phyloP scores from a whole-genome alignment of 2,113 vertebrate genomes.

The Corvus cornix region DNA sequence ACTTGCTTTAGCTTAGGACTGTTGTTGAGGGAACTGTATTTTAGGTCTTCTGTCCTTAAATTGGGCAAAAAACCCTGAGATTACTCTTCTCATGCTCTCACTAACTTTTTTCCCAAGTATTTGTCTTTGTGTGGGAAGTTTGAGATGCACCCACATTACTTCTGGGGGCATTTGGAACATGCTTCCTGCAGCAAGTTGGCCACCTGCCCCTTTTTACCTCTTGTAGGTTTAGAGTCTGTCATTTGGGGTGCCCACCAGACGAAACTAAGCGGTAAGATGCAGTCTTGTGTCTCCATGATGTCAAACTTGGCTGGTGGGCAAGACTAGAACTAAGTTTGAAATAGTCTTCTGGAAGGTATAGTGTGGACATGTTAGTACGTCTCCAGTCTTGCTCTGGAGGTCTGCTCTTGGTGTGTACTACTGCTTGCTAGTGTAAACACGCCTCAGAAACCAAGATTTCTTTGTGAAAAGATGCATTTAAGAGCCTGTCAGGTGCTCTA shows the following conservation, averaged over 20 bases:
- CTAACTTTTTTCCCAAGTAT: neutral
- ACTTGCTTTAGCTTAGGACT: neutral
- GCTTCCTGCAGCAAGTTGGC: accelerated
- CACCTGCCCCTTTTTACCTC: neutral
- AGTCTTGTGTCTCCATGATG: neutral
- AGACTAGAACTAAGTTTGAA: neutral
- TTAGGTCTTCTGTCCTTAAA: neutral
- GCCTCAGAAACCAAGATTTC: neutral
- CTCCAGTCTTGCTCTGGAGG: neutral
- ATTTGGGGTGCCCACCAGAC: neutral
- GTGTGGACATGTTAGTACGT: neutral
- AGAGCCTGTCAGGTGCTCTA: neutral
- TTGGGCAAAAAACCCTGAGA: neutral
- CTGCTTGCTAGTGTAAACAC: neutral
- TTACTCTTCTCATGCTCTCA: neutral
- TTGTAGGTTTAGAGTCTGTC: neutral
- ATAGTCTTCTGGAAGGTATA: neutral
- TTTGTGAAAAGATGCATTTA: neutral
- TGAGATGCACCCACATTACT: neutral
- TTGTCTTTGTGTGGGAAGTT: neutral
- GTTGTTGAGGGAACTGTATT: neutral
- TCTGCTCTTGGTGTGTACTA: neutral
- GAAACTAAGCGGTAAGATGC: neutral
- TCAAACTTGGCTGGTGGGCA: neutral
- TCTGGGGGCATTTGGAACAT: neutral